Evolutionary conservation across 2,888 invertebrate species (phyloP), one percentile per base, ranked within the genome.

Genomic region (Eueremaeus valkanovi): DNA sequence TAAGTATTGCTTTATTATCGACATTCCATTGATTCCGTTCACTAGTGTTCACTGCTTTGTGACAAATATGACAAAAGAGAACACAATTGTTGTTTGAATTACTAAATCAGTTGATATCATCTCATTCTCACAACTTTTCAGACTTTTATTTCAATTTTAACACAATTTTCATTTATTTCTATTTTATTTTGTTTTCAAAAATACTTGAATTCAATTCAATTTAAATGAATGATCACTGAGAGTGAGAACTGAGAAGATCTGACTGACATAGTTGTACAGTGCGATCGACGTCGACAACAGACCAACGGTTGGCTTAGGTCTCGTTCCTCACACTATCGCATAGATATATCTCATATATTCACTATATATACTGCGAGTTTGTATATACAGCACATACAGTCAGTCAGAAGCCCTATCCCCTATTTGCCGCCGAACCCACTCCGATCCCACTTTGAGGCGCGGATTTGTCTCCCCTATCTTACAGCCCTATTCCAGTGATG

Each of bases 361-460:
- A n/a, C 33, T 33, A 11, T 33, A 63, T 63, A 33, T 63, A 63
- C 13, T 18, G 11, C 13, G 31, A 31, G 24, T 21, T 18, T 31
- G n/a, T 63, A 63, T 31, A 33, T 33, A 33, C 31, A n/a, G 29
- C n/a, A 31, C 33, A 27, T n/a, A n/a, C n/a, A n/a, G n/a, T n/a
- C n/a, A n/a, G n/a, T n/a, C n/a, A 31, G 63, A 33, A 63, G 63
- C 33, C 63, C 63, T 63, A 63, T n/a, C n/a, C 63, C 63, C 33
- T 63, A 9, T 63, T 31, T 6, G 63, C 63, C 33, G 63, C 63
- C 63, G 63, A 63, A 18, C 63, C 63, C 33, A 63, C 63, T 63
- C n/a, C n/a, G 33, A 68, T 68, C 68, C 68, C 68, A 36, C 33
- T 68, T 68, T 18, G 40, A 68, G 68, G 68, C 40, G 68, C 40